Percentiles rank a stretch among this genome's conserved stretches.
These are phyloP conservation scores for Peribatodes rhomboidaria DNA, from an alignment of 2,888 invertebrate species.

Conservation along the genomic window DNA sequence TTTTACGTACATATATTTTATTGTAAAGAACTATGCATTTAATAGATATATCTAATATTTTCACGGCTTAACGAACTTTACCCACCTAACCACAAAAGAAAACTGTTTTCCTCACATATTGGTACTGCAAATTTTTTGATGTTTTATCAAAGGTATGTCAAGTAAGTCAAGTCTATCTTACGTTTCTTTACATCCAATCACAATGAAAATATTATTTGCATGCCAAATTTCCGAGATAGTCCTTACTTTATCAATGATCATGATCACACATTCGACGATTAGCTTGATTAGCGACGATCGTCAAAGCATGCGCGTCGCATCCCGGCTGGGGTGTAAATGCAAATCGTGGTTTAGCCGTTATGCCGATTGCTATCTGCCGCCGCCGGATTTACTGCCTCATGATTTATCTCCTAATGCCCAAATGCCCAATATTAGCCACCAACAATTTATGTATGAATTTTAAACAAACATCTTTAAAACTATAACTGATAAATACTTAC, in stretches of 20 bases:
- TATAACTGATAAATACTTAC: too few relatives aligned
- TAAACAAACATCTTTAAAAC: not conserved
- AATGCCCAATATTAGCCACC: conserved; percentile 43
- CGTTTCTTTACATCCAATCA: too few relatives aligned
- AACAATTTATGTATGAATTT: conserved; percentile 21
- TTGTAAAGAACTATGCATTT: not conserved
- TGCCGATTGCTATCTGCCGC: conserved; percentile 69
- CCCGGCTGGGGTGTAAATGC: conserved; percentile 65
- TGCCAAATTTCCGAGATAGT: not conserved
- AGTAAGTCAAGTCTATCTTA: too few relatives aligned
- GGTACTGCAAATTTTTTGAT: too few relatives aligned
- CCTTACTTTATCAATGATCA: conserved; percentile 27
- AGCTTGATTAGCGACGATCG: conserved; percentile 39
- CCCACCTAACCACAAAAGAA: too few relatives aligned
- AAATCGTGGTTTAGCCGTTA: conserved; percentile 77
- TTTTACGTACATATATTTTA: not conserved
- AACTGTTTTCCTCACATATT: too few relatives aligned
- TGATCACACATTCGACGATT: conserved; percentile 39
- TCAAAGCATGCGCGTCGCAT: conserved; percentile 41
- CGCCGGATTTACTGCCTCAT: conserved; percentile 63
- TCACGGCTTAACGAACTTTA: too few relatives aligned
- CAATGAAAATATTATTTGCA: too few relatives aligned
- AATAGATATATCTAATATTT: too few relatives aligned
- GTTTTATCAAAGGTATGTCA: too few relatives aligned
- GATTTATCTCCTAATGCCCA: conserved; percentile 63